phyloP scores from a whole-genome alignment of 2,113 vertebrate species.

The Holacanthus passer region DNA sequence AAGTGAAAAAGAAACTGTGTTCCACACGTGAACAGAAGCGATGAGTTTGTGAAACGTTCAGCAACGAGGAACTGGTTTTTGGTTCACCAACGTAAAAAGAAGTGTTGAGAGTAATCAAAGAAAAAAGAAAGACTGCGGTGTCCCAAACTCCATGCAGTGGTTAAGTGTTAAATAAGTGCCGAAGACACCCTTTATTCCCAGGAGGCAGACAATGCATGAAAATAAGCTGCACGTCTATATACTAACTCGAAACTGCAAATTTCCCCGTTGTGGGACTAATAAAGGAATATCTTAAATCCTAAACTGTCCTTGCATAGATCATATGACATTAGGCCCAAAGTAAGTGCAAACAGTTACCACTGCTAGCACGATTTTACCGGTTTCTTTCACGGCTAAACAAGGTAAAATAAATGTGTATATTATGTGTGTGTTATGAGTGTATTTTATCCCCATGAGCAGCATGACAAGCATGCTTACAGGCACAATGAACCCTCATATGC shows the following conservation, averaged over 20 bases:
- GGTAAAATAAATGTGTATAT: too few species aligned
- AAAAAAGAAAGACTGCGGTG: not conserved
- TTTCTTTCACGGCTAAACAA: not conserved
- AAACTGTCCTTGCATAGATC: not conserved
- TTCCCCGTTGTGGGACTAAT: too few species aligned
- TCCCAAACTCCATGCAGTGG: slow-evolving; percentile 70
- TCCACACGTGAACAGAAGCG: slow-evolving; percentile 33
- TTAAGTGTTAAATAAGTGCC: slow-evolving; percentile 30
- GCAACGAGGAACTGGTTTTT: not conserved
- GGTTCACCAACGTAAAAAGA: not conserved
- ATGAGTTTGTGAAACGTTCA: slow-evolving; percentile 38
- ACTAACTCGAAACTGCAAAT: not conserved
- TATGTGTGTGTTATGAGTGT: too few species aligned
- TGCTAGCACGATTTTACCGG: not conserved
- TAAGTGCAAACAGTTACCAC: not conserved
- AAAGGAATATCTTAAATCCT: too few species aligned
- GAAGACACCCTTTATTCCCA: not conserved
- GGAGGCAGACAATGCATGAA: not conserved
- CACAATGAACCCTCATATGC: not conserved
- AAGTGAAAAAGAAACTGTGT: slow-evolving; percentile 47
- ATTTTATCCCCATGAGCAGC: not conserved
- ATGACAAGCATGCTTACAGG: too few species aligned
- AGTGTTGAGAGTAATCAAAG: slow-evolving; percentile 4
- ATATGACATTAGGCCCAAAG: not conserved
- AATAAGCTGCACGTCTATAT: not conserved